Percentiles rank a stretch among this genome's conserved stretches.
phyloP scores from a whole-genome alignment of 2,888 invertebrate genomes.

The Chirona hameri region DNA sequence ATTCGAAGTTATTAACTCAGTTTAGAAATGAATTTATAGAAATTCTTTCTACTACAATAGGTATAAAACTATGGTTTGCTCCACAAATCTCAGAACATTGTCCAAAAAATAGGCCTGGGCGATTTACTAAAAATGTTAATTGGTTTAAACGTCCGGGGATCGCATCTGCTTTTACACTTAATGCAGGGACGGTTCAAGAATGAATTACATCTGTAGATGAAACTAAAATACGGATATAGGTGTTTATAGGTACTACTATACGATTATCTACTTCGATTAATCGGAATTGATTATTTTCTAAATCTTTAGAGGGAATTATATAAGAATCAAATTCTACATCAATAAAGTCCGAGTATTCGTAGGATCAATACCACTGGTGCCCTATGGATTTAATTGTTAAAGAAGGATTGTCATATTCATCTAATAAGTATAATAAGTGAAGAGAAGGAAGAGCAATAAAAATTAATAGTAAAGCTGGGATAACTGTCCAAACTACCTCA shows the following conservation, averaged over 20 bases:
- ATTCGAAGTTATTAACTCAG: constrained; percentile 57
- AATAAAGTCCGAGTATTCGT: constrained; percentile 40
- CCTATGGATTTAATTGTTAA: constrained; percentile 35
- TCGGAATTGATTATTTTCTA: constrained; percentile 35
- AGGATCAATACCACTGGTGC: constrained; percentile 41
- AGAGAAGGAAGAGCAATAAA: constrained; percentile 40
- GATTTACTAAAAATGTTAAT: constrained; percentile 58
- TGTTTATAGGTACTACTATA: constrained; percentile 36
- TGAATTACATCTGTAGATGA: constrained; percentile 49
- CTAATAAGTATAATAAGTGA: constrained; percentile 38
- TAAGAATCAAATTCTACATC: constrained; percentile 40
- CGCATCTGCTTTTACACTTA: constrained; percentile 50
- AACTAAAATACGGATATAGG: constrained; percentile 40
- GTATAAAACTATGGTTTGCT: constrained; percentile 74
- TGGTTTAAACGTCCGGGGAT: constrained; percentile 50
- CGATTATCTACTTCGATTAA: constrained; percentile 40
- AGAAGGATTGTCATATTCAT: constrained; percentile 35
- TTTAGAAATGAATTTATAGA: constrained; percentile 32
- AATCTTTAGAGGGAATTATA: constrained; percentile 36
- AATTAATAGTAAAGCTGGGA: constrained; percentile 39
- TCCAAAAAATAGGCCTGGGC: constrained; percentile 64
- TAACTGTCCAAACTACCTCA: constrained; percentile 39
- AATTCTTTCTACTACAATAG: constrained; percentile 63
- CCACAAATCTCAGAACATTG: constrained; percentile 82
- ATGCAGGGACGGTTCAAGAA: constrained; percentile 47